A percentile compares a stretch with the other conserved stretches of the same genome.
Evolutionary conservation across 53 echinoderm and acorn worm species (phyloP).

Genomic region (Astropecten irregularis): DNA sequence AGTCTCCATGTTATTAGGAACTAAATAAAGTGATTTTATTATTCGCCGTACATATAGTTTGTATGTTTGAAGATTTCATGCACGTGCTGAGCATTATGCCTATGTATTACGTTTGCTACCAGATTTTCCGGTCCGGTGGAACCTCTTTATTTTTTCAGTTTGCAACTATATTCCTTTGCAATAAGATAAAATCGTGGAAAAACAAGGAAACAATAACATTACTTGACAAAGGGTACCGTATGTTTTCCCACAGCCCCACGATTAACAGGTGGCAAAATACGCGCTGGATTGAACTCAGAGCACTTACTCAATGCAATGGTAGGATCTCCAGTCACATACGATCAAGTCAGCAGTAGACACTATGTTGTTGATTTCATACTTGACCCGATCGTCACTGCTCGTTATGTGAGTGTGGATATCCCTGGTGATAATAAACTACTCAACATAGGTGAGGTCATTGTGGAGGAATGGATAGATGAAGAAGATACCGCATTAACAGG

Average conservation of each 20-base stretch:
- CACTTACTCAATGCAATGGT: too few relatives aligned
- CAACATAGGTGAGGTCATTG: constrained; percentile 3
- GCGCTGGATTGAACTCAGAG: neutral
- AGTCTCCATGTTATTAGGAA: too few relatives aligned
- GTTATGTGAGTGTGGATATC: constrained; percentile 1
- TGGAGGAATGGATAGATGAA: constrained; percentile 9
- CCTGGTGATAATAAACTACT: neutral
- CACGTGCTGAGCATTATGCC: too few relatives aligned
- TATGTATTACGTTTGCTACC: too few relatives aligned
- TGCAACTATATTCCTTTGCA: too few relatives aligned
- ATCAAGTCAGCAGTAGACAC: neutral
- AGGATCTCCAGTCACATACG: neutral
- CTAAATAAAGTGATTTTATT: too few relatives aligned
- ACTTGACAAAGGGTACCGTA: too few relatives aligned
- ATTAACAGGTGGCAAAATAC: neutral
- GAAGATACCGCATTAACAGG: neutral
- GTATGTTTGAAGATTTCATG: too few relatives aligned
- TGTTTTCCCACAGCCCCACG: neutral
- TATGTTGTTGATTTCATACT: neutral
- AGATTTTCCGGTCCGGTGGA: too few relatives aligned
- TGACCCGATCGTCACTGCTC: neutral
- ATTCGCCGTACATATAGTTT: too few relatives aligned
- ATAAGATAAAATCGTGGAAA: too few relatives aligned
- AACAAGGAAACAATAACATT: neutral
- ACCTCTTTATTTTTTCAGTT: too few relatives aligned